These are phyloP conservation scores for Amphipyra tragopoginis DNA, from an alignment of 2,888 invertebrate genomes.

Conservation along the genomic window DNA sequence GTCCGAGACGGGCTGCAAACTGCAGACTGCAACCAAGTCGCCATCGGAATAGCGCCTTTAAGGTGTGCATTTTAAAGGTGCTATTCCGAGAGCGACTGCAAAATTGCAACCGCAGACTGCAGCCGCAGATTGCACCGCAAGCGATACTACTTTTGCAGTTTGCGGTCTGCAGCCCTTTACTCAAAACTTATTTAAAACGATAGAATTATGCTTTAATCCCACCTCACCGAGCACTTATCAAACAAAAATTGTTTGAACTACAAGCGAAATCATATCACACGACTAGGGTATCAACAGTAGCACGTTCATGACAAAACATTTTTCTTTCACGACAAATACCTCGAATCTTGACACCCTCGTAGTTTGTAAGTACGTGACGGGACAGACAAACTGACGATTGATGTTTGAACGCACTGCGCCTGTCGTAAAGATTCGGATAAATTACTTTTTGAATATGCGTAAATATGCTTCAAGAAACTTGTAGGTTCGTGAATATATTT, in stretches of 20 bases:
- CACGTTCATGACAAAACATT: conserved; percentile 25
- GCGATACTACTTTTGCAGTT: too few relatives aligned
- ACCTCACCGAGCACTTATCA: too few relatives aligned
- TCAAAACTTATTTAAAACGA: too few relatives aligned
- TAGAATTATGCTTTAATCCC: too few relatives aligned
- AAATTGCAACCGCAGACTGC: too few relatives aligned
- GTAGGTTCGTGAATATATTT: conserved; percentile 14
- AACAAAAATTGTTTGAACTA: not conserved
- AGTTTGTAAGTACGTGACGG: conserved; percentile 46
- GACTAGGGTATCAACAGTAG: conserved; percentile 8
- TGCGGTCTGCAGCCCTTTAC: too few relatives aligned
- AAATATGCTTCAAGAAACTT: conserved; percentile 8
- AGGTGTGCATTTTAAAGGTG: too few relatives aligned
- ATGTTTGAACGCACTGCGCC: conserved; percentile 41
- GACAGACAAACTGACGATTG: conserved; percentile 46
- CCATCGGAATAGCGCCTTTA: too few relatives aligned
- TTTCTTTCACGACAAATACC: conserved; percentile 22
- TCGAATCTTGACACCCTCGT: conserved; percentile 32
- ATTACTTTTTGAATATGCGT: conserved; percentile 32
- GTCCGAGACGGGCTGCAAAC: too few relatives aligned
- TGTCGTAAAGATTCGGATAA: conserved; percentile 36
- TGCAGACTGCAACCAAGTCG: too few relatives aligned
- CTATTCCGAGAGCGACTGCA: too few relatives aligned
- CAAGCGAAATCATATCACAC: not conserved
- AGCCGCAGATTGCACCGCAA: too few relatives aligned